These are phyloP conservation scores for Cryptomyrus ogoouensis DNA, from an alignment of 2,113 vertebrate species.

Conservation along the genomic window DNA sequence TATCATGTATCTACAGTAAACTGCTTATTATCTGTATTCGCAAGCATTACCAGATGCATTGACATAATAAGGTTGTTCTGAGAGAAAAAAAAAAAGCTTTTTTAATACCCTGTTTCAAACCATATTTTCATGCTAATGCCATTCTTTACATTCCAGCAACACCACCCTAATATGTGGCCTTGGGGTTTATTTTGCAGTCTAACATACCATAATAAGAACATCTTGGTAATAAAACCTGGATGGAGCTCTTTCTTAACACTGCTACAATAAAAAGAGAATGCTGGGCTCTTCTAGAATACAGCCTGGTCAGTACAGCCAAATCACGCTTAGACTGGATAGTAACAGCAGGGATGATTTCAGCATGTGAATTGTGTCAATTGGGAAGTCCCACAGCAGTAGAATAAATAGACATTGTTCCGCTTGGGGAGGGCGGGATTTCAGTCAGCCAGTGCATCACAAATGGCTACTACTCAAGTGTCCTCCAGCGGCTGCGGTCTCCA, in stretches of 20 bases:
- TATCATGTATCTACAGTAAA: neutral
- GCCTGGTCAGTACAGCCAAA: neutral
- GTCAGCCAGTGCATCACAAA: neutral
- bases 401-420: neutral
- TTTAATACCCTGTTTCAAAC: neutral
- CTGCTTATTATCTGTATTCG: neutral
- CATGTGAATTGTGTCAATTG: neutral
- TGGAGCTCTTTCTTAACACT: neutral
- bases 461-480: neutral
- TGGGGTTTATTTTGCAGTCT: neutral
- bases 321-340: neutral
- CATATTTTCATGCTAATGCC: neutral
- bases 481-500: neutral
- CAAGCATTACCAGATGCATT: neutral
- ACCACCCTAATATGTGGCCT: neutral
- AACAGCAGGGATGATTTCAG: neutral
- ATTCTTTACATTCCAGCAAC: neutral
- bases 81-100: neutral
- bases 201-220: neutral
- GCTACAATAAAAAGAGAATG: neutral
- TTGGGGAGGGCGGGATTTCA: neutral
- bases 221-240: neutral
- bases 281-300: neutral
- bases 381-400: neutral
- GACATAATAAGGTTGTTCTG: neutral